phyloP scores from a whole-genome alignment of 2,113 vertebrate species.

The Pteronura brasiliensis region DNA sequence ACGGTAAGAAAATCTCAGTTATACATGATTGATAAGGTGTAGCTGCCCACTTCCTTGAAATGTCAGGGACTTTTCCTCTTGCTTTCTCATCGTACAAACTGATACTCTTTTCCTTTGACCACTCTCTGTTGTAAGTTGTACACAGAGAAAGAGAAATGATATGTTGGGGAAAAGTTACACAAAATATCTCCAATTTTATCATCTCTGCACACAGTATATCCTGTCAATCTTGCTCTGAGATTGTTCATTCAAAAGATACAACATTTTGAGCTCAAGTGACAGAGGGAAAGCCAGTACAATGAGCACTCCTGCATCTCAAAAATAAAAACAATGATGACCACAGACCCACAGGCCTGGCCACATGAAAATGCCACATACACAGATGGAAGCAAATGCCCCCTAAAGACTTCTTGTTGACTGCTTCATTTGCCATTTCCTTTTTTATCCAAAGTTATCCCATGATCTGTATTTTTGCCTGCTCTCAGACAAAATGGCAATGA shows the following conservation, averaged over 20 bases:
- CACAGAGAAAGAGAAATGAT: neutral
- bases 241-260: neutral
- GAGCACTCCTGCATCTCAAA: neutral
- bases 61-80: neutral
- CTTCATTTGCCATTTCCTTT: neutral
- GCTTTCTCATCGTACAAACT: neutral
- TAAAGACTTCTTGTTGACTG: neutral
- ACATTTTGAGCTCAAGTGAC: neutral
- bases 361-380: neutral
- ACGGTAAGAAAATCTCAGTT: neutral
- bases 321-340: neutral
- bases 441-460: neutral
- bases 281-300: neutral
- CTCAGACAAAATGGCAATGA: neutral
- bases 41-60: neutral
- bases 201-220: neutral
- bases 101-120: neutral
- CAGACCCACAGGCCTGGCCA: neutral
- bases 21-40: neutral
- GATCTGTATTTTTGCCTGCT: neutral
- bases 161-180: neutral
- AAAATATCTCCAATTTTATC: neutral
- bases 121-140: neutral
- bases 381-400: neutral
- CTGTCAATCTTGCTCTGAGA: neutral